Percentiles rank a stretch among this genome's conserved stretches.
These are phyloP conservation scores for Polyommatus iphigenia DNA, from an alignment of 2,888 invertebrate species.

Conservation along the genomic window DNA sequence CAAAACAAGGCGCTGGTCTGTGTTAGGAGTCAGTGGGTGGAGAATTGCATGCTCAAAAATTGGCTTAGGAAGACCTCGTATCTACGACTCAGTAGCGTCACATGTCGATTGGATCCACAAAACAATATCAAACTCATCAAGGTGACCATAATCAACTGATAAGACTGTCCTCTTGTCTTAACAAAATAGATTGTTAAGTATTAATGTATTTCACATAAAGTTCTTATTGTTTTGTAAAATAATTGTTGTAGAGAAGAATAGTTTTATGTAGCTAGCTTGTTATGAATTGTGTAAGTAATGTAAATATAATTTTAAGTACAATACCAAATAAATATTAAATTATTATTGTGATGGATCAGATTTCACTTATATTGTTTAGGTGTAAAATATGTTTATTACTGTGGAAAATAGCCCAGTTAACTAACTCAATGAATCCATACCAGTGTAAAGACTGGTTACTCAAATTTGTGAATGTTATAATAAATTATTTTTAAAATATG, in stretches of 20 bases:
- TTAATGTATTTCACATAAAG: background rate
- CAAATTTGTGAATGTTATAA: conserved; percentile 5
- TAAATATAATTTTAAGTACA: conserved; percentile 51
- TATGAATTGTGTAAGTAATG: conserved; percentile 31
- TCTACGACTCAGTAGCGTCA: conserved; percentile 90
- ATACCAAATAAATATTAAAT: conserved; percentile 48
- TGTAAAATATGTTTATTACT: background rate
- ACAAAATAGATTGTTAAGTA: conserved; percentile 44
- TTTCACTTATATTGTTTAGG: conserved; percentile 3
- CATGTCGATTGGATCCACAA: conserved; percentile 92
- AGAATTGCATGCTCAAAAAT: conserved; percentile 90
- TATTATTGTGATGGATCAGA: conserved; percentile 11
- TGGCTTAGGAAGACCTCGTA: conserved; percentile 87
- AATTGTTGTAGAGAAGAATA: conserved; percentile 6
- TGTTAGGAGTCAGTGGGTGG: conserved; percentile 91
- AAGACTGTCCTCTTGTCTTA: conserved; percentile 54
- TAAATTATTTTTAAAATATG: background rate
- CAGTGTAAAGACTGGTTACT: conserved; percentile 10
- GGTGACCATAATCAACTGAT: conserved; percentile 54
- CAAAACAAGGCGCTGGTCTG: conserved; percentile 86
- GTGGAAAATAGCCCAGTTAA: background rate
- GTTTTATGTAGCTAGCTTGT: background rate
- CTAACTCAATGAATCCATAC: background rate
- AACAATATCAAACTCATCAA: conserved; percentile 81
- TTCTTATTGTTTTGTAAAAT: conserved; percentile 23